Conservation (phyloP, 2,888 invertebrate genomes). For the Zele albiditarsus region DNA sequence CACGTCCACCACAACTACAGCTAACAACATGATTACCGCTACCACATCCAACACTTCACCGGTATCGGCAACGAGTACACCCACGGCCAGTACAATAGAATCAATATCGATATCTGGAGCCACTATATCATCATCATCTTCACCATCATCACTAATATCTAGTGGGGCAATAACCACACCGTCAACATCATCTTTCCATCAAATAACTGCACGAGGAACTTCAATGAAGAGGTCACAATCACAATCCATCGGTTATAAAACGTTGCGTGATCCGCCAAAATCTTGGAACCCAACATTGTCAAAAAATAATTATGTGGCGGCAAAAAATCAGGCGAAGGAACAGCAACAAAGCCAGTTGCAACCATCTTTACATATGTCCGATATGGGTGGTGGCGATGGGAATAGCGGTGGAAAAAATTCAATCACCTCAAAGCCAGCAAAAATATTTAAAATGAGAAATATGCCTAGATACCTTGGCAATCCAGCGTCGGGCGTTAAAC, state of each 20-base stretch:
- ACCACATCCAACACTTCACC: background rate
- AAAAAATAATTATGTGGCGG: constrained; percentile 71
- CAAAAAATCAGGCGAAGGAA: constrained; percentile 68
- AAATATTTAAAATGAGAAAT: constrained; percentile 77
- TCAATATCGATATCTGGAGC: constrained; percentile 22
- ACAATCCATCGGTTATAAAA: constrained; percentile 75
- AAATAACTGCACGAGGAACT: constrained; percentile 14
- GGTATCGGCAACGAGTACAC: background rate
- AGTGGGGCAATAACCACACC: constrained; percentile 51
- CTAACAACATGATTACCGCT: background rate
- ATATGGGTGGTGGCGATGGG: constrained; percentile 44
- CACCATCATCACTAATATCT: constrained; percentile 1
- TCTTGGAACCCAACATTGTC: constrained; percentile 78
- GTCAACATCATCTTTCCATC: constrained; percentile 6
- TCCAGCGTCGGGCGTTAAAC: constrained; percentile 78
- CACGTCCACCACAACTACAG: background rate
- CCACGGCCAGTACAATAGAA: background rate
- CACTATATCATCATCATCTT: constrained; percentile 51
- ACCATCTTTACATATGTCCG: constrained; percentile 40
- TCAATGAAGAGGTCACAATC: constrained; percentile 54
- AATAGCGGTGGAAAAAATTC: constrained; percentile 56
- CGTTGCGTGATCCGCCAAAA: constrained; percentile 76
- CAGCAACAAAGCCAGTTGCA: constrained; percentile 53
- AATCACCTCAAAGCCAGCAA: constrained; percentile 73
- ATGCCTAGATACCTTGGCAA: constrained; percentile 69